Evolutionary conservation across 2,113 vertebrate species (phyloP), one percentile per base, ranked within the genome.

Genomic region (Glaucomys volans): DNA sequence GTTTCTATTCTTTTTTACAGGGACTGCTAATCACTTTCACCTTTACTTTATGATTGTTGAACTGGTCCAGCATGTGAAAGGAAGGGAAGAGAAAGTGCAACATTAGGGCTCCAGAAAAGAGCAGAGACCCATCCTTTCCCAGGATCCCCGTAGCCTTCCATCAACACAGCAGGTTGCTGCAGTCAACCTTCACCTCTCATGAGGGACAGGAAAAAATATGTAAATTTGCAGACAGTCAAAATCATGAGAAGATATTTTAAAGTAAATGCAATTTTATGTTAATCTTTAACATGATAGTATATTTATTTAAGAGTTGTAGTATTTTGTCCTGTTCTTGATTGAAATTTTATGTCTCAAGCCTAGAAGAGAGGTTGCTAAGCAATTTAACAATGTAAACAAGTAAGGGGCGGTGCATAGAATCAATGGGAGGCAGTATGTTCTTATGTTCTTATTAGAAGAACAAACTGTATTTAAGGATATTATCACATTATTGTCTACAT

Each of bases 401-500:
- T 20, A 76, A 90, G 67, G 10, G 22, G 40, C 42, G 11, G 72
- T 30, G 40, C 50, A 89, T 35, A 52, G 91, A 30, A 87, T 93
- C 69, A 76, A 62, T 42, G 44, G 22, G 72, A 91, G 79, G 44
- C 69, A 94, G n/a, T 85, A 14, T 35, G 67, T 54, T 90, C 64
- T 87, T 82, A 62, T 52, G 32, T 62, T 93, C 66, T 85, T 86
- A n/a, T 96, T 87, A 91, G 83, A 82, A 89, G 44, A 97, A 95
- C 88, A 97, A 96, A 91, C 50, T 80, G 28, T 88, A 91, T 92
- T 97, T 96, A 93, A 96, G 80, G 66, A 72, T 87, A 81, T 97
- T 77, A 97, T 93, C 54, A 87, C 91, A 81, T 93, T 89, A 94
- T 95, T 97, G 96, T 96, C 91, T 94, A 74, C 67, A 97, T 97